phyloP scores from a whole-genome alignment of 2,113 vertebrate genomes.

The Desmodus rotundus region DNA sequence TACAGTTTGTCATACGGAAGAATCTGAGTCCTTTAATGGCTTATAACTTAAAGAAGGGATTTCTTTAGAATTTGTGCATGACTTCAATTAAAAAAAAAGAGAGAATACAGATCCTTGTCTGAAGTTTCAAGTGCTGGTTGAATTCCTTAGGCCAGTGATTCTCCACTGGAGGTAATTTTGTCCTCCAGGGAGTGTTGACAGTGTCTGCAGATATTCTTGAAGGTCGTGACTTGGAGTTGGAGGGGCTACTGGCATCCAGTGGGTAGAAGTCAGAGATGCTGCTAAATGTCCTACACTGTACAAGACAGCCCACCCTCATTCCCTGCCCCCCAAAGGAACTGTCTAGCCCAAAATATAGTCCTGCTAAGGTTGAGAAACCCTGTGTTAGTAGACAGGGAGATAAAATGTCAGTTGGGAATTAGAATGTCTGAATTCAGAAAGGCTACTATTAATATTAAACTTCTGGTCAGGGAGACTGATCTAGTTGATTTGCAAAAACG shows the following conservation, averaged over 20 bases:
- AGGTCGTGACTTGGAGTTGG: neutral
- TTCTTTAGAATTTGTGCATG: neutral
- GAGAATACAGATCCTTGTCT: neutral
- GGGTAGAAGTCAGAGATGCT: neutral
- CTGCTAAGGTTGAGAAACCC: neutral
- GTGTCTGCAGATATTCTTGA: neutral
- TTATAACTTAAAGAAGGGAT: neutral
- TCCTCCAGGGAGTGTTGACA: neutral
- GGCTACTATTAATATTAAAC: neutral
- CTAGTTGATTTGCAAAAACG: neutral
- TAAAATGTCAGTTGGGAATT: neutral
- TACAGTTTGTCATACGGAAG: neutral
- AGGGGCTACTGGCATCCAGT: neutral
- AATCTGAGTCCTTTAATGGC: neutral
- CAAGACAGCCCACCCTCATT: neutral
- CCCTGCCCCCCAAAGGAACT: neutral
- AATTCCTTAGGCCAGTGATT: neutral
- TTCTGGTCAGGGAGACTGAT: neutral
- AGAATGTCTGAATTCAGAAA: neutral
- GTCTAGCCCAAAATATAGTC: neutral
- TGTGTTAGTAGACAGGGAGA: neutral
- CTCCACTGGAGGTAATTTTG: neutral
- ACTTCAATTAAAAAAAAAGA: neutral
- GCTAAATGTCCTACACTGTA: neutral
- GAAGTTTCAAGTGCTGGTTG: neutral